Evolutionary conservation across 2,888 invertebrate genomes (phyloP).

Genomic region (Rhaphigaster nebulosa): DNA sequence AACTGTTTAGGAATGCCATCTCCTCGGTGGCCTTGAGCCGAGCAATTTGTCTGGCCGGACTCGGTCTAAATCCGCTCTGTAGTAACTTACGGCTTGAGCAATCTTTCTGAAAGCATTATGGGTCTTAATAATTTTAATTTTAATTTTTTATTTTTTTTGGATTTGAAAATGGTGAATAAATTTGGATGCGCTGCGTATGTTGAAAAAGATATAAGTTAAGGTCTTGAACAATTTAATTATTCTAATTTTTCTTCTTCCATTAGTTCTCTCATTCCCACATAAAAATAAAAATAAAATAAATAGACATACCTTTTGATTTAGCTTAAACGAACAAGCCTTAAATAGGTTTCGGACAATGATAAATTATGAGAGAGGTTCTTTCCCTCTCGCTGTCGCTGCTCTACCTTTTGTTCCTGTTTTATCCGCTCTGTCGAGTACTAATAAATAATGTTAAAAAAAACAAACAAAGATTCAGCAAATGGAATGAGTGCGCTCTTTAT

Average conservation of each 20-base stretch:
- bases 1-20: slow-evolving; percentile 2
- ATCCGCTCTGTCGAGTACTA: background rate
- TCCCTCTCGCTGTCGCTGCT: background rate
- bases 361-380: background rate
- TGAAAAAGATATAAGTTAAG: no score
- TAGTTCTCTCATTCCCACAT: no score
- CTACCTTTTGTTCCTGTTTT: background rate
- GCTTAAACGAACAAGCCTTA: background rate
- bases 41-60: background rate
- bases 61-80: background rate
- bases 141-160: background rate
- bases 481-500: background rate
- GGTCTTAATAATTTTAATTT: background rate
- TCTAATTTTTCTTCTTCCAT: background rate
- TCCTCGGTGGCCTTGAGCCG: background rate
- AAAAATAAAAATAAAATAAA: background rate
- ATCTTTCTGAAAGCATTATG: background rate
- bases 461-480: background rate
- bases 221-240: background rate
- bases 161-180: background rate
- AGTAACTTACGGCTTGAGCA: background rate
- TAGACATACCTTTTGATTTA: background rate
- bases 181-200: no score
- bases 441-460: slow-evolving; percentile 35
- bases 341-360: slow-evolving; percentile 11